Base-by-base conservation (phyloP, 2,113 vertebrate genomes). In the Pseudopodoces humilis region DNA sequence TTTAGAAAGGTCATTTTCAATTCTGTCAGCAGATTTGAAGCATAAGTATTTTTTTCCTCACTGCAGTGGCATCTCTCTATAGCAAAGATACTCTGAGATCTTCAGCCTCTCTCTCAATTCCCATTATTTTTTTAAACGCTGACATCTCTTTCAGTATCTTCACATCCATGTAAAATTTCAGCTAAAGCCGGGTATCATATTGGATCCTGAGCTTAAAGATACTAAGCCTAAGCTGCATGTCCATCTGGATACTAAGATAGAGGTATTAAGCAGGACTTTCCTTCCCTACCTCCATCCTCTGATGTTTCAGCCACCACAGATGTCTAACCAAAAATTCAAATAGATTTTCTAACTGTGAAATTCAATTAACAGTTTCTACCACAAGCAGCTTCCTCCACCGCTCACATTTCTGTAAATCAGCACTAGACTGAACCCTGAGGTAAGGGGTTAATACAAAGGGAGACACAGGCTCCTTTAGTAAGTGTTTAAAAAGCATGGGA, bases 171-270 rank as follows among this genome's bases (percentile, higher is more conserved):
- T 35, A 71, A 55, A 79, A 88, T 72, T 91, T 90, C 62, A 94
- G 87, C 62, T 77, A 22, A 90, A 94, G 92, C 82, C 68, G 71
- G 31, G 10, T 75, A 77, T 93, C 79, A 74, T 59, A 56, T 15
- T 78, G 72, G 58, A 96, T 90, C 28, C 85, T 90, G 46, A 53
- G 92, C 78, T 96, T 86, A 88, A 65, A 88, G 64, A 84, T 74
- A 91, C 77, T 86, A 87, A 96, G 92, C 78, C 41, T 92, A 74
- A 95, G 81, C 88, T 95, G 68, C 65, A 92, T 30, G 59, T 90
- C 87, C 94, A 94, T 94, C 84, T 94, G 97, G 94, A 90, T 71
- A 71, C 30, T 41, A 65, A 95, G 92, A 94, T 89, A 93, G 44
- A 83, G 58, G 68, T 87, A 96, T 94, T 88, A 88, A 86, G 44